Evolutionary conservation across 2,113 vertebrate genomes (phyloP).

Genomic region (Falco punctatus): DNA sequence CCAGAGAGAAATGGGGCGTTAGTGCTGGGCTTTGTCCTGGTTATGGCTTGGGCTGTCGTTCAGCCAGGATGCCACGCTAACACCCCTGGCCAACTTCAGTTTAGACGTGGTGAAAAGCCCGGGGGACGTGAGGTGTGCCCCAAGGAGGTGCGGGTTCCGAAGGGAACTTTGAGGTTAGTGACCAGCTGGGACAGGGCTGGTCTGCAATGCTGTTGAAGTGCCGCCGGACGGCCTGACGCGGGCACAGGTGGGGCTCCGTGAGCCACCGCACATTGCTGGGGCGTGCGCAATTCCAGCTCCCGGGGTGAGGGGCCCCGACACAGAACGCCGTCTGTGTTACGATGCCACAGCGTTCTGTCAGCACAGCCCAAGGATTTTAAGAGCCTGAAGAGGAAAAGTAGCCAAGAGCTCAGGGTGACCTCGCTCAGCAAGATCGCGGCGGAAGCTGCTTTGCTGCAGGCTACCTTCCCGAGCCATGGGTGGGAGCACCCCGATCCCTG

Average conservation of each 20-base stretch:
- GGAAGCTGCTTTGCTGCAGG: background rate
- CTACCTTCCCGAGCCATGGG: background rate
- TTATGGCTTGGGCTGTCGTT: background rate
- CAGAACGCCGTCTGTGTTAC: background rate
- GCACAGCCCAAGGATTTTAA: background rate
- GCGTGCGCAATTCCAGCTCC: background rate
- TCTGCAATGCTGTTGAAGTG: background rate
- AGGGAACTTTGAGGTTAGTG: background rate
- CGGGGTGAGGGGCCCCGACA: too few species aligned
- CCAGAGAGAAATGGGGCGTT: background rate
- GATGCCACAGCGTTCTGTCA: background rate
- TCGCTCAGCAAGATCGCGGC: background rate
- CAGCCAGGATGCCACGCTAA: rapidly evolving
- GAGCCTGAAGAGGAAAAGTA: background rate
- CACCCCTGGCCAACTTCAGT: background rate
- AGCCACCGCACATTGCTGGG: background rate
- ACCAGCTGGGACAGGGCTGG: background rate
- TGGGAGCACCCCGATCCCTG: too few species aligned
- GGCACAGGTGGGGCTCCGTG: background rate
- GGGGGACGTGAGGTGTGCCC: background rate
- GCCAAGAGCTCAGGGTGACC: background rate
- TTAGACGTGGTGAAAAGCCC: background rate
- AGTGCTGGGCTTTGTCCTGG: rapidly evolving
- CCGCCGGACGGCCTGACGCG: background rate
- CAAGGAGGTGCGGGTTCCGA: background rate